Conservation (phyloP, 2,888 invertebrate species). For the Drosophila lutescens region DNA sequence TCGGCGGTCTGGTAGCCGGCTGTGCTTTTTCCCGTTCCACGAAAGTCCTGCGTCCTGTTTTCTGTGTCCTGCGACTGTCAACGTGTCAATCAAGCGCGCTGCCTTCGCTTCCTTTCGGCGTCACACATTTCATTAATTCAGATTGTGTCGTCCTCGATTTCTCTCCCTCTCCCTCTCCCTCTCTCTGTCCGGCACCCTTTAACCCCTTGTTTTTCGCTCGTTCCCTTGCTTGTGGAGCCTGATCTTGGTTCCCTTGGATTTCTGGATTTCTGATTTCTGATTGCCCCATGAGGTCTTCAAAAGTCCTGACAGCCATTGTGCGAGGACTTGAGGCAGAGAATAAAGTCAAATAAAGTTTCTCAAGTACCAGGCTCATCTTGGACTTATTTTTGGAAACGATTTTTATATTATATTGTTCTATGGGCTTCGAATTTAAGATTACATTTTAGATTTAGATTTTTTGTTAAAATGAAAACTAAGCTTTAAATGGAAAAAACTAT, state of each 20-base stretch:
- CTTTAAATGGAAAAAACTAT: too few relatives aligned
- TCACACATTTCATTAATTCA: slow-evolving; percentile 42
- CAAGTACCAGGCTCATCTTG: not conserved
- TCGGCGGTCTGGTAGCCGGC: slow-evolving; percentile 34
- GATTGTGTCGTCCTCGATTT: slow-evolving; percentile 38
- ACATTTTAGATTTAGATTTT: too few relatives aligned
- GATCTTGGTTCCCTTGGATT: not conserved
- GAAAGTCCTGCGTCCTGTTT: slow-evolving; percentile 9
- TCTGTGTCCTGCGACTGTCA: slow-evolving; percentile 68
- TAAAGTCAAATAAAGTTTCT: slow-evolving; percentile 2
- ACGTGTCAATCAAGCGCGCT: slow-evolving; percentile 81
- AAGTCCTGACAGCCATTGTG: slow-evolving; percentile 16
- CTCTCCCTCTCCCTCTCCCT: not conserved
- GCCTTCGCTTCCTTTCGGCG: slow-evolving; percentile 32
- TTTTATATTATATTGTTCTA: too few relatives aligned
- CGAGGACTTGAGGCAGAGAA: not conserved
- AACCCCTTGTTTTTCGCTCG: slow-evolving; percentile 27
- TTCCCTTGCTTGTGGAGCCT: slow-evolving; percentile 16
- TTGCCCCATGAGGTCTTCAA: slow-evolving; percentile 16
- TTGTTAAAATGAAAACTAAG: too few relatives aligned
- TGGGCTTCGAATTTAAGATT: too few relatives aligned
- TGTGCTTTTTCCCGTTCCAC: slow-evolving; percentile 28
- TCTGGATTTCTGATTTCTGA: too few relatives aligned
- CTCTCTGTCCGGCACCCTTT: slow-evolving; percentile 7
- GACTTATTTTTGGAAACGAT: not conserved